Conservation (phyloP, 2,797 vertebrate species). For the Chanos chanos region DNA sequence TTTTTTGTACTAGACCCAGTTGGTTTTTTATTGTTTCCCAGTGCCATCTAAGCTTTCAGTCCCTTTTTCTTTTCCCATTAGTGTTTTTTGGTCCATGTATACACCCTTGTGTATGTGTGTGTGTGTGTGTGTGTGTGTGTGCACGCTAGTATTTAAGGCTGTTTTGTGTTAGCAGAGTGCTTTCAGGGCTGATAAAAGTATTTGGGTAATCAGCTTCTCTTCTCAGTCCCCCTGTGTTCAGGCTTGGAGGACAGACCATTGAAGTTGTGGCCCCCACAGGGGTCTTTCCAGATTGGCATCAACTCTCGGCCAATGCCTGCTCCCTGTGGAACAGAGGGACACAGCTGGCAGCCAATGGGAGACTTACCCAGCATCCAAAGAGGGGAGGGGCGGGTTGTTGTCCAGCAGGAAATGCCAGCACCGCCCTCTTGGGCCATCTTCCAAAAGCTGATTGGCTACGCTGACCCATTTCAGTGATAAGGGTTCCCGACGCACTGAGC, state of each 20-base stretch:
- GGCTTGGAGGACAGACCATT: constrained; percentile 68
- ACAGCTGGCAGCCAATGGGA: constrained; percentile 65
- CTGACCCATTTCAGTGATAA: constrained; percentile 67
- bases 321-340: constrained; percentile 60
- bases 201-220: constrained; percentile 85
- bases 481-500: constrained; percentile 25
- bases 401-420: constrained; percentile 53
- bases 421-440: constrained; percentile 60
- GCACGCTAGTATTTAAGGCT: constrained; percentile 73
- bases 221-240: constrained; percentile 59
- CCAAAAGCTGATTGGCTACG: constrained; percentile 66
- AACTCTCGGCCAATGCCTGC: constrained; percentile 62
- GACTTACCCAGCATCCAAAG: constrained; percentile 47
- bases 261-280: constrained; percentile 59
- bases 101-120: too few relatives aligned
- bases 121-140: too few relatives aligned
- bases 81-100: too few relatives aligned
- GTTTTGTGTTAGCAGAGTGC: constrained; percentile 67
- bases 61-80: constrained; percentile 14
- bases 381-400: constrained; percentile 21
- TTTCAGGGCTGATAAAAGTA: constrained; percentile 82
- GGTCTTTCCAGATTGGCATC: constrained; percentile 69
- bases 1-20: constrained; percentile 30
- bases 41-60: constrained; percentile 35
- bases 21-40: constrained; percentile 36